phyloP scores from a whole-genome alignment of 53 echinoderm and acorn worm genomes.

The Echinometra lucunter region DNA sequence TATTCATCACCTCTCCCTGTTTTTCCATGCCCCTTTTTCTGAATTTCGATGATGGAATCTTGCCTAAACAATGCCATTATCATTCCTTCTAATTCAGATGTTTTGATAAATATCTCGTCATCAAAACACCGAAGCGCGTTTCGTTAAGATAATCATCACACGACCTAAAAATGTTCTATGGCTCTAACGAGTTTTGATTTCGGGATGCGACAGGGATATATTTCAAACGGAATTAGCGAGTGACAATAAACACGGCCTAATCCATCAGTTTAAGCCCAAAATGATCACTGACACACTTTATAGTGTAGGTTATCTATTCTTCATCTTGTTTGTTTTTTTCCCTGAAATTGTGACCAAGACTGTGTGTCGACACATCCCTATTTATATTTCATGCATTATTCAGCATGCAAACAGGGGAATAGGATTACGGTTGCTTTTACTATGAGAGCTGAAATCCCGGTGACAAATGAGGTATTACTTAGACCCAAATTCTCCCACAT shows the following conservation, averaged over 20 bases:
- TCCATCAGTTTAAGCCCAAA: not conserved
- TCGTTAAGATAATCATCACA: not conserved
- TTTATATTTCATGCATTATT: not conserved
- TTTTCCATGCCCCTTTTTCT: not conserved
- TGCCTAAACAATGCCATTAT: not conserved
- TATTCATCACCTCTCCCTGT: not conserved
- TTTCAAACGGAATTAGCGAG: not conserved
- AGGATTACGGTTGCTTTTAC: not conserved
- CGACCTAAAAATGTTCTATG: not conserved
- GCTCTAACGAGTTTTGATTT: not conserved
- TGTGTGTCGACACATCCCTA: not conserved
- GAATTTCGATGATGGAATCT: not conserved
- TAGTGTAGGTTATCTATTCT: not conserved
- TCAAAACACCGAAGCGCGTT: not conserved
- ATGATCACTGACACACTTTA: constrained; percentile 16
- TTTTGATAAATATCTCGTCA: not conserved
- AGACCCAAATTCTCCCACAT: not conserved
- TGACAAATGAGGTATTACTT: not conserved
- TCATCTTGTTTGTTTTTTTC: not conserved
- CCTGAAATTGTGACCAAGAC: not conserved
- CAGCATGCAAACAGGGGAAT: not conserved
- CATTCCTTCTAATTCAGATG: not conserved
- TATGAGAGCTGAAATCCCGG: not conserved
- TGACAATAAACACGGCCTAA: not conserved
- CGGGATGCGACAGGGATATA: not conserved